Base-by-base conservation (phyloP, 2,888 invertebrate genomes). In the Dryomyza anilis region DNA sequence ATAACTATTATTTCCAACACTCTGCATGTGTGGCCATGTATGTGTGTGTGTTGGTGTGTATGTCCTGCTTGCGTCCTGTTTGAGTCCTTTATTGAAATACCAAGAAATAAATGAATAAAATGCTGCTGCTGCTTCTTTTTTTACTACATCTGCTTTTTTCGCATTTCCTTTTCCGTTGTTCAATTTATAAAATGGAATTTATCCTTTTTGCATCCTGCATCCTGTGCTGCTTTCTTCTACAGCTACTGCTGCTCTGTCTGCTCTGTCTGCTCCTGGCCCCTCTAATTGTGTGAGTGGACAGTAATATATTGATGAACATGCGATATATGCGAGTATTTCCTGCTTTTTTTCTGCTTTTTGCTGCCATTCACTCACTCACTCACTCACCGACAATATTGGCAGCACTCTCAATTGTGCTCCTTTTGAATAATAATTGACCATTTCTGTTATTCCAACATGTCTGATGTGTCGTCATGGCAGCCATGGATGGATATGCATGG, bases 231-330 rank as follows among this genome's bases (percentile, higher is more conserved):
- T 19, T 46, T 58, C 16, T 30, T 55, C 36, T 56, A n/a, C 46
- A 39, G 21, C 36, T 61, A 71, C 74, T 75, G 67, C 71, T 72
- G 67, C 72, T 73, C 71, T 72, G 71, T 71, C 72, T 74, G 70
- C 76, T 71, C 73, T 67, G 19, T 25, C 45, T 10, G 45, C 43
- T 27, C 14, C 29, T 7, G 16, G 4, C 52, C 53, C 29, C 27
- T 43, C 43, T 48, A 16, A 48, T 48, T 59, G 57, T 59, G 48
- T 70, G 70, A 76, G 73, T 74, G 76, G 71, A 76, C 76, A 70
- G 72, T 76, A 77, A 77, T 73, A 77, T 75, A 77, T 77, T 76
- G 74, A 67, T 75, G 70, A 73, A 75, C 76, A 76, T 77, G 23
- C 74, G 73, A 72, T 73, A 30, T 39, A 39, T 53, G 30, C 53